Evolutionary conservation across 2,888 invertebrate genomes (phyloP).

Genomic region (Pseudococcus jackbeardsleyi): DNA sequence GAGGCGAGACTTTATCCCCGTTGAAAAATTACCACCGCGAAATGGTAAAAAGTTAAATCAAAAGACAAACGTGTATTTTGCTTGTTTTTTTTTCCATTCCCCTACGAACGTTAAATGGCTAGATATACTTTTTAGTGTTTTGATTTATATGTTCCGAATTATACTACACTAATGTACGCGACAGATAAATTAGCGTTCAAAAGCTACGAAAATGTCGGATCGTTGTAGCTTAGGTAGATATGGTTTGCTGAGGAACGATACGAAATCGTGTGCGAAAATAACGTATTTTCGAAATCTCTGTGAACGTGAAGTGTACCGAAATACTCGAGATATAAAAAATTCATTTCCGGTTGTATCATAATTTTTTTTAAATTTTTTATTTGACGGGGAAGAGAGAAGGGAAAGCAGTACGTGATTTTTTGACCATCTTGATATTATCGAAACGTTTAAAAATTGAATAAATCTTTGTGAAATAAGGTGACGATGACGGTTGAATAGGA

Average conservation of each 20-base stretch:
- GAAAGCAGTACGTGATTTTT: too few species aligned
- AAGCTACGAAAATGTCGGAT: background rate
- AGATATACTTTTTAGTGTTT: background rate
- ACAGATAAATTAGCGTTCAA: conserved; percentile 22
- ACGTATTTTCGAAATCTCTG: too few species aligned
- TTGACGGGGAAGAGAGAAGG: too few species aligned
- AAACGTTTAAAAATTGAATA: too few species aligned
- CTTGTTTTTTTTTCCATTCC: background rate
- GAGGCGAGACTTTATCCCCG: background rate
- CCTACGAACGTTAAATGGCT: background rate
- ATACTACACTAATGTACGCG: background rate
- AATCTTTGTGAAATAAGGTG: too few species aligned
- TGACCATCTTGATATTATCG: too few species aligned
- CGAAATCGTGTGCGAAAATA: background rate
- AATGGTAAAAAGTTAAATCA: conserved; percentile 20
- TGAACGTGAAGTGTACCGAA: too few species aligned
- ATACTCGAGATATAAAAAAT: too few species aligned
- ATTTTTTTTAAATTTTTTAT: too few species aligned
- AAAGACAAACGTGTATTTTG: conserved; percentile 17
- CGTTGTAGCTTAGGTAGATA: background rate
- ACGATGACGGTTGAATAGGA: too few species aligned
- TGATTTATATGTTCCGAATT: conserved; percentile 27
- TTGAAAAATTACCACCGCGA: conserved; percentile 23
- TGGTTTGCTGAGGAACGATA: background rate
- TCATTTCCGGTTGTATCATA: too few species aligned